Conservation (phyloP, 2,888 invertebrate species). For the Ryuthela nishihirai region DNA sequence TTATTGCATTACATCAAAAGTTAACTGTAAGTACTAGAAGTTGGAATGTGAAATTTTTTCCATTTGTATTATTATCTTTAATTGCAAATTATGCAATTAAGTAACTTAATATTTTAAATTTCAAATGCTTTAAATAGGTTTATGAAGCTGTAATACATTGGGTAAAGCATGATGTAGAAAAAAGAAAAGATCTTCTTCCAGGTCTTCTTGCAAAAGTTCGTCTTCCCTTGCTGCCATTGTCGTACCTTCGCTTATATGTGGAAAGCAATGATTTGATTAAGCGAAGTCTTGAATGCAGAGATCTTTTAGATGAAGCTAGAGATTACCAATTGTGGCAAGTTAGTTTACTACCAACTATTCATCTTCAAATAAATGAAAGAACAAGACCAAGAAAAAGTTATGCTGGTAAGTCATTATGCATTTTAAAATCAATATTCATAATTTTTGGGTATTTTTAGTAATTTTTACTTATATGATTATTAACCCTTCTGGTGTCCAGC, state of each 20-base stretch:
- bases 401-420: conserved; percentile 44
- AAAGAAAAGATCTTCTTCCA: conserved; percentile 46
- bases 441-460: too few relatives aligned
- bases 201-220: conserved; percentile 49
- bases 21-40: too few relatives aligned
- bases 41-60: too few relatives aligned
- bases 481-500: too few relatives aligned
- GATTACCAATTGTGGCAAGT: conserved; percentile 51
- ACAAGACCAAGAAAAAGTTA: conserved; percentile 52
- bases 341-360: conserved; percentile 44
- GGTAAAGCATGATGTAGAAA: conserved; percentile 48
- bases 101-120: neutral
- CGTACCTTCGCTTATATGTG: conserved; percentile 49
- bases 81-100: neutral
- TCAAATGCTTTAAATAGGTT: conserved; percentile 39
- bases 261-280: conserved; percentile 46
- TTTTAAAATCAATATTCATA: too few relatives aligned
- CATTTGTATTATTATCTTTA: conserved; percentile 9
- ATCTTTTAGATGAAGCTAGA: conserved; percentile 52
- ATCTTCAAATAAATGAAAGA: conserved; percentile 44
- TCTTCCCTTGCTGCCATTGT: conserved; percentile 49
- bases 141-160: conserved; percentile 53
- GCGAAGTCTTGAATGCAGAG: conserved; percentile 50
- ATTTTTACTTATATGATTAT: too few relatives aligned
- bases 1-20: too few relatives aligned